Conservation (phyloP, 2,113 vertebrate genomes). For the Lepus americanus region DNA sequence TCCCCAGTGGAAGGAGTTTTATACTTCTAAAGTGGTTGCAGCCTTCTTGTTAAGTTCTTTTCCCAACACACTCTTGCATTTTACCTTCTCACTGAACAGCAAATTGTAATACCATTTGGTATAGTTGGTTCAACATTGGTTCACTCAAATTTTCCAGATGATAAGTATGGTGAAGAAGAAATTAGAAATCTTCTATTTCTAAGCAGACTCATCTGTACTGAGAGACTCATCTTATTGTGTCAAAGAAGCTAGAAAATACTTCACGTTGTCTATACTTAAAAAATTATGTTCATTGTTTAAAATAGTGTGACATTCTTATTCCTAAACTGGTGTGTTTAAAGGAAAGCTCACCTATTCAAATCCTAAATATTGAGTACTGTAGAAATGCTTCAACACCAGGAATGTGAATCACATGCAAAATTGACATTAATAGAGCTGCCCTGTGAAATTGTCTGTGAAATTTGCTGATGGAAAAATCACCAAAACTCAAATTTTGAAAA, state of each 20-base stretch:
- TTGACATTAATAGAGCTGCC: not conserved
- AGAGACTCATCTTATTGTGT: not conserved
- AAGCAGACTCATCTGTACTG: not conserved
- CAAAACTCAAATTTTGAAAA: not conserved
- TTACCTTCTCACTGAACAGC: conserved; percentile 68
- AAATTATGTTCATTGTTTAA: conserved; percentile 50
- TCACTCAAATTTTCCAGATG: conserved; percentile 62
- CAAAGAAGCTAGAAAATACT: conserved; percentile 4
- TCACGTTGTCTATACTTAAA: conserved; percentile 20
- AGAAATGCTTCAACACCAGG: conserved; percentile 5
- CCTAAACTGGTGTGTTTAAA: conserved; percentile 21
- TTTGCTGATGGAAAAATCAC: not conserved
- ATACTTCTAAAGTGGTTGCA: conserved; percentile 72
- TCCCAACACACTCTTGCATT: conserved; percentile 56
- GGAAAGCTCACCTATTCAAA: not conserved
- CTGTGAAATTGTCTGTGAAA: conserved; percentile 3
- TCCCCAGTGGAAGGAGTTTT: conserved; percentile 64
- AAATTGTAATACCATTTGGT: conserved; percentile 64
- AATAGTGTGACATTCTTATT: conserved; percentile 37
- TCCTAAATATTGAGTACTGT: not conserved
- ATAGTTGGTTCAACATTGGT: conserved; percentile 45
- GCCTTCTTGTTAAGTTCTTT: conserved; percentile 76
- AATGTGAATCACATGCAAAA: not conserved
- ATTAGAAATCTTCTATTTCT: conserved; percentile 11
- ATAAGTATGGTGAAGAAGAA: conserved; percentile 37